Percentiles rank a stretch among this genome's conserved stretches.
phyloP scores from a whole-genome alignment of 2,113 vertebrate species.

The Caranx melampygus region DNA sequence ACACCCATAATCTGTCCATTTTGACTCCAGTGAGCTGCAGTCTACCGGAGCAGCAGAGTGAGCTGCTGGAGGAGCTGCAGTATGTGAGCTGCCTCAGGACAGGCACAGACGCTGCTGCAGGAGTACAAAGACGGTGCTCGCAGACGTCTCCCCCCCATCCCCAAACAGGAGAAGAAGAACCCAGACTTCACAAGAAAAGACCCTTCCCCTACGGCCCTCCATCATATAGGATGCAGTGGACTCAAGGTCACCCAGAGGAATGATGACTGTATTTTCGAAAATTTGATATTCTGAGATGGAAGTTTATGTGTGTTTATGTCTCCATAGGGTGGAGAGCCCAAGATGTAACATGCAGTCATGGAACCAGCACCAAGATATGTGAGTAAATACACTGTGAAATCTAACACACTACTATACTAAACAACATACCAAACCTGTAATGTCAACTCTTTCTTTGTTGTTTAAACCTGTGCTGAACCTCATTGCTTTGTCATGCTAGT shows the following conservation, averaged over 20 bases:
- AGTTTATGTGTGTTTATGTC: neutral
- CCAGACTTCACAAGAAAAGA: constrained; percentile 75
- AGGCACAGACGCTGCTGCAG: constrained; percentile 85
- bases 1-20: neutral
- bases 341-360: constrained; percentile 53
- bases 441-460: neutral
- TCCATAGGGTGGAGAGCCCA: constrained; percentile 53
- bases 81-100: constrained; percentile 86
- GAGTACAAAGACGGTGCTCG: constrained; percentile 87
- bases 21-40: constrained; percentile 87
- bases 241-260: constrained; percentile 71
- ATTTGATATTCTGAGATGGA: neutral
- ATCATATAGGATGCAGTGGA: constrained; percentile 52
- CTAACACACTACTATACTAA: neutral
- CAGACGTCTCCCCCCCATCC: constrained; percentile 85
- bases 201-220: constrained; percentile 9
- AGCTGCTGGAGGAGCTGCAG: constrained; percentile 87
- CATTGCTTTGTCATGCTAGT: no score
- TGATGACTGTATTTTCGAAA: constrained; percentile 25
- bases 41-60: constrained; percentile 85
- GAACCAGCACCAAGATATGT: constrained; percentile 72
- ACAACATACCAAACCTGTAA: neutral
- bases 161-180: constrained; percentile 82
- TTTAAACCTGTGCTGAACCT: neutral
- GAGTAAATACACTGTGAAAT: constrained; percentile 38